phyloP scores from a whole-genome alignment of 2,113 vertebrate genomes.

The Oreochromis aureus region DNA sequence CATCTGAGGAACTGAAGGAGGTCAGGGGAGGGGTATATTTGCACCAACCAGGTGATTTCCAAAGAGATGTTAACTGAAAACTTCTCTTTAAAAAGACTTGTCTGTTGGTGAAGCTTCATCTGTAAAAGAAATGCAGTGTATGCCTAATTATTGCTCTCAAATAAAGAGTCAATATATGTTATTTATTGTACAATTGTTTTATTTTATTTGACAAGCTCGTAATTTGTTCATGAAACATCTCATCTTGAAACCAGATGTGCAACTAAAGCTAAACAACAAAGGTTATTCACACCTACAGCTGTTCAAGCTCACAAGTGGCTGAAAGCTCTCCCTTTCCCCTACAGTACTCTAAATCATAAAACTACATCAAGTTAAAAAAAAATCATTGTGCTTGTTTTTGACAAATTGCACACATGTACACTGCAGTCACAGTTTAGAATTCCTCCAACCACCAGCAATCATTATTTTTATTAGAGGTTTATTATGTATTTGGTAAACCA shows the following conservation, averaged over 20 bases:
- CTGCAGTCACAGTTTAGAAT: neutral
- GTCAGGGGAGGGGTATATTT: neutral
- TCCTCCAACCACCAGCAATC: neutral
- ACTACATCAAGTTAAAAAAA: rapidly evolving
- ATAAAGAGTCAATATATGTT: neutral
- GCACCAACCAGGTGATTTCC: neutral
- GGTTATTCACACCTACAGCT: neutral
- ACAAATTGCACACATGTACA: neutral
- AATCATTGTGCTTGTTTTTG: neutral
- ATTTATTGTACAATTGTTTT: neutral
- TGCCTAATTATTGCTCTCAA: neutral
- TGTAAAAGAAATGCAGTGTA: neutral
- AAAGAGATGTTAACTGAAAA: neutral
- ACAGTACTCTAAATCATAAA: neutral
- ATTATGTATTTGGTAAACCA: neutral
- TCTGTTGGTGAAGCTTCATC: neutral
- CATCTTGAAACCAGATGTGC: neutral
- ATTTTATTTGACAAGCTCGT: neutral
- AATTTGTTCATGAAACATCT: neutral
- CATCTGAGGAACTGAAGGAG: neutral
- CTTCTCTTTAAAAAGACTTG: neutral
- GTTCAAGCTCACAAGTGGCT: neutral
- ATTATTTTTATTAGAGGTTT: neutral
- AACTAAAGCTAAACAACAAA: neutral
- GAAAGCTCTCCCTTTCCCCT: neutral